Conservation (phyloP, 2,113 vertebrate genomes). For the Macquaria ambigua region DNA sequence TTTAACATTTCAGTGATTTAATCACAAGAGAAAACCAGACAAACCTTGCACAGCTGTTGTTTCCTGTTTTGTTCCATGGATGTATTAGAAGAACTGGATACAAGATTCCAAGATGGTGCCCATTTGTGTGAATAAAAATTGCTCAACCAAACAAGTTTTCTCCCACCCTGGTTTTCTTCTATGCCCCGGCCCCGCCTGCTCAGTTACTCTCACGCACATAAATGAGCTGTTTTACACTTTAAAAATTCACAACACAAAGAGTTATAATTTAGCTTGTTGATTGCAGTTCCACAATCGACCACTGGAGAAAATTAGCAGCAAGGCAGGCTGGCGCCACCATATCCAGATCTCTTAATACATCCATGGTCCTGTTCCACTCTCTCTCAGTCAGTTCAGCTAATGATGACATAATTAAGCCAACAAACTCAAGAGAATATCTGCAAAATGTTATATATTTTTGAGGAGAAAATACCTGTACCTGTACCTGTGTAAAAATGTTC, state of each 20-base stretch:
- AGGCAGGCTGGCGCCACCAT: background rate
- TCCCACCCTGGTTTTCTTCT: background rate
- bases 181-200: no score
- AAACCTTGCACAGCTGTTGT: background rate
- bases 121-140: background rate
- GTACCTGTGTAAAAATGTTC: background rate
- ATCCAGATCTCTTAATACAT: background rate
- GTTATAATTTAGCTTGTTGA: background rate
- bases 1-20: background rate
- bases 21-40: background rate
- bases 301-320: background rate
- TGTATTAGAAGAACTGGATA: background rate
- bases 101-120: background rate
- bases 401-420: background rate
- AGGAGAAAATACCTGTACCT: background rate
- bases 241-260: background rate
- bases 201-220: background rate
- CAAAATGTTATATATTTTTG: background rate
- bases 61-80: background rate
- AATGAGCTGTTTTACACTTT: background rate
- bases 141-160: background rate
- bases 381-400: background rate
- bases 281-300: background rate
- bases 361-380: background rate
- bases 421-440: constrained; percentile 9